Conservation (phyloP, 53 echinoderm and acorn worm genomes). For the Actinopyga echinites region DNA sequence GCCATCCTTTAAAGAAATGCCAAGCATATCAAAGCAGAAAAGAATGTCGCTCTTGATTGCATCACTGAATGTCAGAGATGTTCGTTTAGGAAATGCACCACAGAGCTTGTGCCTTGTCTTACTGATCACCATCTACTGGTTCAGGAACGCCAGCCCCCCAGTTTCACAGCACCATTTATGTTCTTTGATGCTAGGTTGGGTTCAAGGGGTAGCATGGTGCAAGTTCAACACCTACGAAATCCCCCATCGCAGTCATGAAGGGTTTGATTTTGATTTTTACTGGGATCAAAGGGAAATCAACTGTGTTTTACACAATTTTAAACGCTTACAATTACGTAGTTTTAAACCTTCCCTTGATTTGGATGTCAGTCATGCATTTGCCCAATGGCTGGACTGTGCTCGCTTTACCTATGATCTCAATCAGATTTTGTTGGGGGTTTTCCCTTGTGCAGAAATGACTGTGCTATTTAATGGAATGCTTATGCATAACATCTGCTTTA, state of each 20-base stretch:
- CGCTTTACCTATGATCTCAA: constrained; percentile 56
- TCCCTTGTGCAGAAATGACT: constrained; percentile 54
- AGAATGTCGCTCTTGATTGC: background rate
- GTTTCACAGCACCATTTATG: constrained; percentile 42
- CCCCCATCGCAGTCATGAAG: background rate
- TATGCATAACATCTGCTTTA: constrained; percentile 61
- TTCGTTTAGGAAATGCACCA: constrained; percentile 28
- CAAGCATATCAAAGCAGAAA: background rate
- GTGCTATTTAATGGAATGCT: constrained; percentile 74
- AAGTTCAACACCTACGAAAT: background rate
- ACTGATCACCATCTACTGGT: constrained; percentile 55
- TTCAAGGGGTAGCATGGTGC: constrained; percentile 44
- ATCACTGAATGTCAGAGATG: background rate
- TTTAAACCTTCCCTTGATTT: constrained; percentile 21
- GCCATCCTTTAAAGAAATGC: background rate
- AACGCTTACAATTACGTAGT: background rate
- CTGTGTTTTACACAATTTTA: constrained; percentile 36
- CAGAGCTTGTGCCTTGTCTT: constrained; percentile 46
- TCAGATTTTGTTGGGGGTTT: constrained; percentile 53
- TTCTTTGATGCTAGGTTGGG: constrained; percentile 62
- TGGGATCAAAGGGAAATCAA: background rate
- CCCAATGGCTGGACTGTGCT: constrained; percentile 77
- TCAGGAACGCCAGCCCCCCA: constrained; percentile 36
- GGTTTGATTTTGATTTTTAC: background rate
- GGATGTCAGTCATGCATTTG: constrained; percentile 64